phyloP scores from a whole-genome alignment of 64 coral and sea anemone genomes.

The Platygyra sinensis region DNA sequence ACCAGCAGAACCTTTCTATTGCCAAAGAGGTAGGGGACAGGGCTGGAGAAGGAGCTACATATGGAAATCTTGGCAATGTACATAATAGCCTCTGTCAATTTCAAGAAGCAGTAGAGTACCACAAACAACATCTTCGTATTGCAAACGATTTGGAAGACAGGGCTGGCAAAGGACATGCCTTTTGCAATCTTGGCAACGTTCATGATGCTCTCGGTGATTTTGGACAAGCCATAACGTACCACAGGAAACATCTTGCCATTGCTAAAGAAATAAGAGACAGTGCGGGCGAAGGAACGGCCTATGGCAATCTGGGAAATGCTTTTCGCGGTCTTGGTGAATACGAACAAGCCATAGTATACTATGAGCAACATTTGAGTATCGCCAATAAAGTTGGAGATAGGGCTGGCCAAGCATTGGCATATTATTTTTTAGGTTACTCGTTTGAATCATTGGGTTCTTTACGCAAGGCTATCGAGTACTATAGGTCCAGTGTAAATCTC shows the following conservation, averaged over 20 bases:
- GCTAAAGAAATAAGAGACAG: background rate
- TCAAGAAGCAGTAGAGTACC: background rate
- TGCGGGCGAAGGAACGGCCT: background rate
- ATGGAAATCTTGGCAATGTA: background rate
- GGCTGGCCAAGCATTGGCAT: background rate
- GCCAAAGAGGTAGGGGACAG: slow-evolving; percentile 16
- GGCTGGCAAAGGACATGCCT: background rate
- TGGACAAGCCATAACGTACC: background rate
- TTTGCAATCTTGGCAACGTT: background rate
- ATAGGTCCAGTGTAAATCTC: slow-evolving; percentile 1
- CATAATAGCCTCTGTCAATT: background rate
- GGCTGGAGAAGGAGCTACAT: background rate
- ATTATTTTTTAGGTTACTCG: background rate
- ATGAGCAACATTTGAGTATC: background rate
- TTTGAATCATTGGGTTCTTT: background rate
- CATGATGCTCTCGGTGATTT: background rate
- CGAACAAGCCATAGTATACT: background rate
- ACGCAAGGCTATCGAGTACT: background rate
- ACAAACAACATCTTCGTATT: background rate
- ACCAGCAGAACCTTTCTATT: background rate
- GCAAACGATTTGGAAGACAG: background rate
- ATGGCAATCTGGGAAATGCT: background rate
- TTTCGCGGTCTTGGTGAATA: background rate
- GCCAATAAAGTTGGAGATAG: background rate
- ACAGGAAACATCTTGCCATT: background rate